Base-by-base conservation (phyloP, 53 echinoderm and acorn worm species). In the Henricia sp. region DNA sequence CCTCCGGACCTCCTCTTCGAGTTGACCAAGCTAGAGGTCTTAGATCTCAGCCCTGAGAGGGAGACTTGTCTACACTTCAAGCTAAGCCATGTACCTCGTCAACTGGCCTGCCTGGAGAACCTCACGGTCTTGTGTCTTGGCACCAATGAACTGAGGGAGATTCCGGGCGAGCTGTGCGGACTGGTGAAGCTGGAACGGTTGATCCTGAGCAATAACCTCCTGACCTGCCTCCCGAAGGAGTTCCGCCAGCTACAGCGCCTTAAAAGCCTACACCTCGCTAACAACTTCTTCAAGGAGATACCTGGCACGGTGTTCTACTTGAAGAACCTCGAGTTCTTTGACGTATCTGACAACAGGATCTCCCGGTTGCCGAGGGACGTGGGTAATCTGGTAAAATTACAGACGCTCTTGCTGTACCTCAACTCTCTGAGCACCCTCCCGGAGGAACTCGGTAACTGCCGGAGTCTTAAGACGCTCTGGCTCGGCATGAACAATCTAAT, bases 131-230 rank as follows among this genome's bases (percentile, higher is more conserved):
- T 97, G 48, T 92, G 97, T 44, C 70, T 97, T 42, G 97, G 92
- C 30, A 97, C 97, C 35, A 97, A 97, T 51, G 92, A 97, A 73
- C 85, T 97, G 32, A 77, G 51, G 0, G 88, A 67, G 23, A 42
- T 97, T 6, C 92, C 92, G 0, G 50, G 70, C 1, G 94, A 94
- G 25, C 71, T 97, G 1, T 90, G 97, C 41, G 43, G 70, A n/a
- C 77, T 97, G 64, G 43, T 33, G 3, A 92, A 92, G 10, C 65
- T 97, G 57, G 97, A 97, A 86, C 69, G 92, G 46, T 82, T 97
- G 11, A 72, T 88, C n/a, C 63, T 97, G 1, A 97, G 97, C 87
- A 97, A 97, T 65, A 97, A 97, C 52, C 94, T 94, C 52, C 75
- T 97, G 12, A 97, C 89, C 0, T 33, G 52, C 21, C 80, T 97